phyloP scores from a whole-genome alignment of 2,113 vertebrate genomes.

The Forbesichthys agassizii region DNA sequence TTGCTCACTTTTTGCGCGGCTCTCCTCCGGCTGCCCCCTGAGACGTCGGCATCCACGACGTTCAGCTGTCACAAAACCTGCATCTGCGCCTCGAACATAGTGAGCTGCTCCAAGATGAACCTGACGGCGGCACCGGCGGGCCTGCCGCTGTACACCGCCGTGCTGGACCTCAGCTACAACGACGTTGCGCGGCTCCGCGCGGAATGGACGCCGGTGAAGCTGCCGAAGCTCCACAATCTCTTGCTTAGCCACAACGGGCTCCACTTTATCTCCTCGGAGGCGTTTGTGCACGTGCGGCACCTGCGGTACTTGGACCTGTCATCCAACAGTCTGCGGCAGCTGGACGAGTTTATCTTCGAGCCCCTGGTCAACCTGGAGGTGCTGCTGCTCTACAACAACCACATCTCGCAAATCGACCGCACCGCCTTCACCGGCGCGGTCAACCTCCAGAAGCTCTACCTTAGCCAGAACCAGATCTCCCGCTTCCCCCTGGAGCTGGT shows the following conservation, averaged over 20 bases:
- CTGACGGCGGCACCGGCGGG: constrained; percentile 76
- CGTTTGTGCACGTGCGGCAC: constrained; percentile 83
- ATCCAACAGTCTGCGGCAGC: constrained; percentile 81
- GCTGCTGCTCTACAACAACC: constrained; percentile 93
- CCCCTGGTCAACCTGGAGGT: constrained; percentile 86
- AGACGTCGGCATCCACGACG: constrained; percentile 48
- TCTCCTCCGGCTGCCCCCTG: constrained; percentile 44
- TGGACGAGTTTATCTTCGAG: constrained; percentile 91
- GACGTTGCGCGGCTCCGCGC: constrained; percentile 80
- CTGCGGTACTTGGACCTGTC: constrained; percentile 92
- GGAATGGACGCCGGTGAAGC: constrained; percentile 82
- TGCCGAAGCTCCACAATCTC: constrained; percentile 85
- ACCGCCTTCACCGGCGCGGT: constrained; percentile 82
- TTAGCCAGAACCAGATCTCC: constrained; percentile 90
- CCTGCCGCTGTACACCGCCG: constrained; percentile 83
- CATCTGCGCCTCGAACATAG: constrained; percentile 94
- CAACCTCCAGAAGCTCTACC: constrained; percentile 91
- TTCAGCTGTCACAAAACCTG: constrained; percentile 85
- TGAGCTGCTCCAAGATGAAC: constrained; percentile 92
- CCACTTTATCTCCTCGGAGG: constrained; percentile 88
- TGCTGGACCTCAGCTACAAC: constrained; percentile 94
- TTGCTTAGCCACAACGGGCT: constrained; percentile 91
- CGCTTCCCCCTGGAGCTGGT: constrained; percentile 92
- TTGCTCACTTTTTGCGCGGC: constrained; percentile 58
- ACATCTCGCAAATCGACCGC: constrained; percentile 85